Evolutionary conservation across 2,888 invertebrate species (phyloP), one percentile per base, ranked within the genome.

Genomic region (Aphodius granarius): DNA sequence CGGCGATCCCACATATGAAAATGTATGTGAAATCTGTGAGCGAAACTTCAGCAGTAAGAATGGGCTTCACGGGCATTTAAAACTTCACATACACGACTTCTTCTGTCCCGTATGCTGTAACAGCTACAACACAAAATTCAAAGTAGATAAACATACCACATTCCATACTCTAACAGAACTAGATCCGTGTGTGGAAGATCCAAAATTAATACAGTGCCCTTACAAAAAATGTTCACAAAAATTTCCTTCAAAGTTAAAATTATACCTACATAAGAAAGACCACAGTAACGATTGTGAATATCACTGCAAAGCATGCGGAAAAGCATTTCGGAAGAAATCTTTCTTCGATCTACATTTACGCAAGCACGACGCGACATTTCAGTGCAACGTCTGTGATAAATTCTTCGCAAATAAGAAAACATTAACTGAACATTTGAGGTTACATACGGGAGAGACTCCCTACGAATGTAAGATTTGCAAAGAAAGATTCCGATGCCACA

Each of bases 361-460:
- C 65, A 83, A 84, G 62, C 90, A 90, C 83, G 84, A 81, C 0
- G 82, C 84, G 17, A 84, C 84, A 18, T 88, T 87, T 78, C 75
- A 82, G 19, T 91, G 91, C 82, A 80, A 84, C 73, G 82, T 87
- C 63, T 92, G 92, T 82, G 87, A 85, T 16, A 89, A 90, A 71
- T 84, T 83, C 72, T 92, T 91, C 83, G 88, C 89, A 63, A 86
- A 91, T 4, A 84, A 85, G 21, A 88, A 88, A 20, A 89, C 91
- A 81, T 84, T 91, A 80, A 83, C 86, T 74, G 89, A 89, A 68
- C 92, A 92, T 82, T 82, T 86, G 64, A 86, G 88, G 68, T 88
- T 90, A 73, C 92, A 92, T 83, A 89, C 90, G 0, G 91, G 90
- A 3, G 89, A 90, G 79, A 88, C 87, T 77, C 89, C 90, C 64